phyloP scores from a whole-genome alignment of 2,113 vertebrate genomes.

The Engraulis encrasicolus region DNA sequence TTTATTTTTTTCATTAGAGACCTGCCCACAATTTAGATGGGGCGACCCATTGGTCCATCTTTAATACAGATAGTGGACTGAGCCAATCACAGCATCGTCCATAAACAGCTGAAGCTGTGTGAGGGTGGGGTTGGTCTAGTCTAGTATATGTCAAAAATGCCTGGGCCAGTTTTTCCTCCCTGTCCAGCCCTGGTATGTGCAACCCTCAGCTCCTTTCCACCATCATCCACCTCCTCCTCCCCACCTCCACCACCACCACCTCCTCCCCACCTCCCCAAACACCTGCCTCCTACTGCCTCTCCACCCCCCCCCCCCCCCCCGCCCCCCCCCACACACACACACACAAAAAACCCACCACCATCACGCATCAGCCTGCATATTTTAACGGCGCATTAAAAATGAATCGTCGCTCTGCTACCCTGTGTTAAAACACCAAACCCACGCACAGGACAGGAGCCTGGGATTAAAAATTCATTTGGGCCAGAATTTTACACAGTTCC shows the following conservation, averaged over 20 bases:
- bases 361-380: conserved; percentile 1
- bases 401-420: neutral
- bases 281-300: neutral
- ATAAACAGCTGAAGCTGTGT: too few species aligned
- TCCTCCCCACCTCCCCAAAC: neutral
- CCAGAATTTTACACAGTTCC: neutral
- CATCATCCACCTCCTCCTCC: too few species aligned
- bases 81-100: too few species aligned
- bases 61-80: too few species aligned
- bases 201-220: too few species aligned
- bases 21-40: too few species aligned
- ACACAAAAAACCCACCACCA: neutral
- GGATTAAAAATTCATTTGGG: conserved; percentile 6
- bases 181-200: too few species aligned
- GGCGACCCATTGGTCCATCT: too few species aligned
- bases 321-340: neutral
- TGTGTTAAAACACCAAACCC: neutral
- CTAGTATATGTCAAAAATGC: too few species aligned
- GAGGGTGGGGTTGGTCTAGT: too few species aligned
- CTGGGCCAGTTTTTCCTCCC: too few species aligned
- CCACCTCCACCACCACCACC: neutral
- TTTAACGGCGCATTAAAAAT: neutral
- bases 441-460: neutral
- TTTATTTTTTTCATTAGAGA: too few species aligned
- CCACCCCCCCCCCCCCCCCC: neutral